Evolutionary conservation across 2,113 vertebrate genomes (phyloP), one percentile per base, ranked within the genome.

Genomic region (Pardalotus punctatus): DNA sequence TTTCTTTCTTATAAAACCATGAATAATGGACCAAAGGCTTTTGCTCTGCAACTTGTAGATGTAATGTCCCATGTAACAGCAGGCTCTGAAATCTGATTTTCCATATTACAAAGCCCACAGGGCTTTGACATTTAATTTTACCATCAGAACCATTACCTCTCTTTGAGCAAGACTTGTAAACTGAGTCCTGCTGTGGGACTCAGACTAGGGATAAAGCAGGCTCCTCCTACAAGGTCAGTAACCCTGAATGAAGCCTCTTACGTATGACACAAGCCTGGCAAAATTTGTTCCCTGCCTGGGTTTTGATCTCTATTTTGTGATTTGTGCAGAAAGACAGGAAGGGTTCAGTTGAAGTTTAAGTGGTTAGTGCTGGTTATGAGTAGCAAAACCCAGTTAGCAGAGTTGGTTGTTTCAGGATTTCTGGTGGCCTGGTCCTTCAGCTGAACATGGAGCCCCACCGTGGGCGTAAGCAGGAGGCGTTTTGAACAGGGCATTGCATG

Each of bases 361-460:
- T 1, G 5, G 14, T 28, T 78, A 31, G 57, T 60, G 6, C 36
- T 65, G 33, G 8, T 61, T 42, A 62, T 25, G 22, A 71, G 15
- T 53, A 36, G 57, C 17, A 66, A 79, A 71, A 29, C 22, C 45
- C 0, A 0, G 16, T 40, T 29, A 42, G n/a, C 35, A 79, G 71
- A 18, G 27, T 10, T 58, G 25, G 1, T 58, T 70, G 14, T 10
- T 67, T 90, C 33, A 48, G 60, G 35, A 45, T 81, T 61, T 71
- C n/a, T 74, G 51, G 13, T 29, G 60, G 33, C 25, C 12, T 2
- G 28, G 56, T 67, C 40, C 50, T 87, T 79, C 57, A 89, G 61
- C 36, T 64, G 54, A 53, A 28, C 8, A 1, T 6, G 9, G 42
- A 76, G 20, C 38, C 64, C 21, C 12, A 13, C 0, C 0, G 6